Evolutionary conservation across 2,888 invertebrate genomes (phyloP).

Genomic region (Troilus luridus): DNA sequence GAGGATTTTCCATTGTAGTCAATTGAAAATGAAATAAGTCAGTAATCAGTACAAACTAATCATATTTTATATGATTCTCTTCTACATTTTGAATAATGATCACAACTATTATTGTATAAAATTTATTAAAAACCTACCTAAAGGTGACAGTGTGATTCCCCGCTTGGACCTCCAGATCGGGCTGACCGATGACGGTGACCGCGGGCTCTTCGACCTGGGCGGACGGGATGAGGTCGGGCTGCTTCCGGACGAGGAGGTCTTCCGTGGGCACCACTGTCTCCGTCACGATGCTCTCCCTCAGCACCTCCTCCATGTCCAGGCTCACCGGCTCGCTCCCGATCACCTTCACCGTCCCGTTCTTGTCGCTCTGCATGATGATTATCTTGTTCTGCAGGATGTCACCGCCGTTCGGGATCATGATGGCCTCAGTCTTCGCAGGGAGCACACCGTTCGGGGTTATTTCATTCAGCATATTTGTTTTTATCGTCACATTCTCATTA

Average conservation of each 20-base stretch:
- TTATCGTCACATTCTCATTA: neutral
- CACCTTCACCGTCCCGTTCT: slow-evolving; percentile 48
- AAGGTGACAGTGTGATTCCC: slow-evolving; percentile 63
- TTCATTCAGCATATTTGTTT: slow-evolving; percentile 16
- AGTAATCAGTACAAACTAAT: neutral
- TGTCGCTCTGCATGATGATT: slow-evolving; percentile 51
- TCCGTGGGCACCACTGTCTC: slow-evolving; percentile 56
- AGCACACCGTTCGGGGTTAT: slow-evolving; percentile 43
- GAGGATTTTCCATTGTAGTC: neutral
- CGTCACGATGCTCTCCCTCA: slow-evolving; percentile 55
- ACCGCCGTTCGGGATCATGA: slow-evolving; percentile 1
- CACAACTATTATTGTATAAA: too few species aligned
- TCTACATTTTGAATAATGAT: neutral
- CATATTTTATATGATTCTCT: neutral
- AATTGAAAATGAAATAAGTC: neutral
- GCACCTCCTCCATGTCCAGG: slow-evolving; percentile 20
- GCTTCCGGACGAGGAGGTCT: slow-evolving; percentile 45
- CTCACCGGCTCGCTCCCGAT: slow-evolving; percentile 52
- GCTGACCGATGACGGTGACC: slow-evolving; percentile 56
- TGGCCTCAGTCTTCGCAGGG: neutral
- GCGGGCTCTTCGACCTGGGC: slow-evolving; percentile 50
- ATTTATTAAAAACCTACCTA: slow-evolving; percentile 55
- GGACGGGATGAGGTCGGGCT: slow-evolving; percentile 56
- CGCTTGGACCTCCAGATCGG: slow-evolving; percentile 60
- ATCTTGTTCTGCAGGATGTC: slow-evolving; percentile 42